Conservation (phyloP, 2,797 vertebrate genomes). For the Limnodromus scolopaceus region DNA sequence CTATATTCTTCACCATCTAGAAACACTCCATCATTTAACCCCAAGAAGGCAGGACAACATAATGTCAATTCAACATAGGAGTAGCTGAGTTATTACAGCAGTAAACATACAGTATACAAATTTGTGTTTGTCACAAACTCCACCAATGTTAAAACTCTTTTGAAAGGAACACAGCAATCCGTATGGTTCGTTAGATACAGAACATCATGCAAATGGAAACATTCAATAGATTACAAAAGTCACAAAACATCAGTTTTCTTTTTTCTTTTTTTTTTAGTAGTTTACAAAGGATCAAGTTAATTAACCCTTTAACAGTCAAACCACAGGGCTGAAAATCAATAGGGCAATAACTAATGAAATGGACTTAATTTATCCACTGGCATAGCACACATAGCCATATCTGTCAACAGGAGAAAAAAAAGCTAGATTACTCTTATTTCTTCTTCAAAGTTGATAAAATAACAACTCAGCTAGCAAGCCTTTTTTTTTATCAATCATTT, state of each 20-base stretch:
- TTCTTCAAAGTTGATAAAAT: conserved; percentile 1
- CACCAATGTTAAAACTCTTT: conserved; percentile 69
- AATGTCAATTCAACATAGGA: conserved; percentile 67
- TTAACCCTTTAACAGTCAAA: conserved; percentile 76
- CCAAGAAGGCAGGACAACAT: conserved; percentile 70
- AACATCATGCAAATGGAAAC: conserved; percentile 79
- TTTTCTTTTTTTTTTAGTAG: not conserved
- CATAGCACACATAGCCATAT: conserved; percentile 14
- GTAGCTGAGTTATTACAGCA: conserved; percentile 70
- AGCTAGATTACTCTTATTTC: conserved; percentile 63
- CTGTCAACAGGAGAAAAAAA: conserved; percentile 8
- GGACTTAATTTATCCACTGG: conserved; percentile 41
- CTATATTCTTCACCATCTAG: conserved; percentile 69
- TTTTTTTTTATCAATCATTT: not conserved
- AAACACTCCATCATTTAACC: conserved; percentile 74
- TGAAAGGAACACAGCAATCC: conserved; percentile 71
- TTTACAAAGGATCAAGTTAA: conserved; percentile 62
- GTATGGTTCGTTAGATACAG: conserved; percentile 62
- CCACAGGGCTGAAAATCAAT: conserved; percentile 63
- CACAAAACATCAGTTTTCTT: conserved; percentile 66
- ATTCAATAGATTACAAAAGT: conserved; percentile 74
- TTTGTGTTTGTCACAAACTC: conserved; percentile 60
- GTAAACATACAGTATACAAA: conserved; percentile 73
- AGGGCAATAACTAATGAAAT: conserved; percentile 42
- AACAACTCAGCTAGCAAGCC: not conserved